These are phyloP conservation scores for Propithecus coquereli DNA, from an alignment of 2,113 vertebrate genomes.

Conservation along the genomic window DNA sequence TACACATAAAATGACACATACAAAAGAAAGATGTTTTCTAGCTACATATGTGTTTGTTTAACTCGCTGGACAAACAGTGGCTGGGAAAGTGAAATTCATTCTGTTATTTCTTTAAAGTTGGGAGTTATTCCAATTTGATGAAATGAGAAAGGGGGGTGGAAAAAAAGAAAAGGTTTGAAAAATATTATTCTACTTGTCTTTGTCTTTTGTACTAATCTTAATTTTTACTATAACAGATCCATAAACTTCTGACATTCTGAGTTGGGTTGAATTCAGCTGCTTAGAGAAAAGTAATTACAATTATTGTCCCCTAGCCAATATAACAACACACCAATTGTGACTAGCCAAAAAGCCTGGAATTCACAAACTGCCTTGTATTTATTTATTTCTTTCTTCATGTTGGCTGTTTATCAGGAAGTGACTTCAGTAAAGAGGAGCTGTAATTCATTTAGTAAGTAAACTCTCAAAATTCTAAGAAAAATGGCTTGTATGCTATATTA, in stretches of 20 bases:
- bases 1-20: background rate
- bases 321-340: conserved; percentile 54
- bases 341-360: conserved; percentile 66
- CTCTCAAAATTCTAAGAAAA: background rate
- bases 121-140: conserved; percentile 23
- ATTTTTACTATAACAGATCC: conserved; percentile 36
- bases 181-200: conserved; percentile 15
- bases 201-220: conserved; percentile 30
- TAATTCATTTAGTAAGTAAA: conserved; percentile 68
- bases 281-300: conserved; percentile 59
- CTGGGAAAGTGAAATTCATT: conserved; percentile 48
- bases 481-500: background rate
- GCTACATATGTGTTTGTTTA: conserved; percentile 55
- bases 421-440: conserved; percentile 72
- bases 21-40: conserved; percentile 27
- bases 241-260: conserved; percentile 49
- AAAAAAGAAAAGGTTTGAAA: background rate
- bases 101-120: conserved; percentile 53
- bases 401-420: conserved; percentile 79
- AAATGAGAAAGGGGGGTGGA: conserved; percentile 13
- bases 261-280: conserved; percentile 39
- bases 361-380: conserved; percentile 59
- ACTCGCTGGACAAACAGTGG: conserved; percentile 62
- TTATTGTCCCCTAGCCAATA: conserved; percentile 53
- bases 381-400: conserved; percentile 74